A percentile compares a stretch with the other conserved stretches of the same genome.
Evolutionary conservation across 1,140 invertebrate species (phyloP).

Genomic region (Solenopsis fugax): DNA sequence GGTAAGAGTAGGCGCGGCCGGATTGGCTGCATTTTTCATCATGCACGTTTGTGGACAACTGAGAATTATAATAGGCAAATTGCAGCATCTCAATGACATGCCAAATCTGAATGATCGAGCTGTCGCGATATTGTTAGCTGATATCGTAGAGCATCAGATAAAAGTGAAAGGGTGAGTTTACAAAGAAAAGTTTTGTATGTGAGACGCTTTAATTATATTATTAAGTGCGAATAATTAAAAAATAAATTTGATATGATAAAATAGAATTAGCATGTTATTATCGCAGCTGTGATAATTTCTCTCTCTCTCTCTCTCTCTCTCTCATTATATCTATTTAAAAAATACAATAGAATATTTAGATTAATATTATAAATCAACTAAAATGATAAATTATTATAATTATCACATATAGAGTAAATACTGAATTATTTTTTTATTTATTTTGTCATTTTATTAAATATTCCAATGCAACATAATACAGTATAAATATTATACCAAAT

Average conservation of each 20-base stretch:
- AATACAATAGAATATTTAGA: neutral
- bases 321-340: neutral
- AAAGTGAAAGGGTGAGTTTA: conserved; percentile 50
- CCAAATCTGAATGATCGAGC: neutral
- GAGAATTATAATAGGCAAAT: conserved; percentile 52
- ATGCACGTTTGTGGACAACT: conserved; percentile 70
- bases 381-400: neutral
- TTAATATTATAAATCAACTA: neutral
- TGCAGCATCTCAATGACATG: conserved; percentile 39
- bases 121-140: conserved; percentile 15
- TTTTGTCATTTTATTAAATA: neutral
- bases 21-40: conserved; percentile 64
- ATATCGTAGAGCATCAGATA: conserved; percentile 65
- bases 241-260: neutral
- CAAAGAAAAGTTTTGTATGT: neutral
- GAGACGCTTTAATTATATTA: neutral
- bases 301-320: too few relatives aligned
- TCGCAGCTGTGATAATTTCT: neutral
- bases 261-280: neutral
- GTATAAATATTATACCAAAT: neutral
- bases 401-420: neutral
- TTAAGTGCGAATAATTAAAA: neutral
- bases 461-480: neutral
- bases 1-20: conserved; percentile 39
- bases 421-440: neutral